phyloP scores from a whole-genome alignment of 2,888 invertebrate species.

The Phania funesta region DNA sequence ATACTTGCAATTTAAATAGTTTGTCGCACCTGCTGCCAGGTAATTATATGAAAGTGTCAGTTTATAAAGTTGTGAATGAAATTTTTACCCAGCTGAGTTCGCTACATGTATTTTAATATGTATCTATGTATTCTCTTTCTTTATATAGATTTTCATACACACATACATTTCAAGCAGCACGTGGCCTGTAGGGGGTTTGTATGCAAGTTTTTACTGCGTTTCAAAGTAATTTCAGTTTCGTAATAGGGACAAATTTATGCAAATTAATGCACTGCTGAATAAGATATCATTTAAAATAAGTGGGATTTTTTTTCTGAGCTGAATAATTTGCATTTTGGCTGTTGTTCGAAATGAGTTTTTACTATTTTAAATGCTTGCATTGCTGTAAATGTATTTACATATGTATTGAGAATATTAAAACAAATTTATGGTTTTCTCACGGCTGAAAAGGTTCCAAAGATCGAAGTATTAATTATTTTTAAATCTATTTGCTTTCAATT shows the following conservation, averaged over 20 bases:
- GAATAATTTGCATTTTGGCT: background rate
- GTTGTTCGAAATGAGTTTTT: no score
- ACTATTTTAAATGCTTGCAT: no score
- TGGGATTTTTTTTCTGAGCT: background rate
- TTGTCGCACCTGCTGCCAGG: background rate
- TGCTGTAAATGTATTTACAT: no score
- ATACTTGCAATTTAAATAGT: background rate
- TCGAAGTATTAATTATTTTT: no score
- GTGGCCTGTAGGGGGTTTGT: slow-evolving; percentile 4
- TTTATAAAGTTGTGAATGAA: slow-evolving; percentile 47
- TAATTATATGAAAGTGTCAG: slow-evolving; percentile 26
- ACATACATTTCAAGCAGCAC: slow-evolving; percentile 8
- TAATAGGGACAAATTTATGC: slow-evolving; percentile 31
- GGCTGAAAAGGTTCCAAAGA: no score
- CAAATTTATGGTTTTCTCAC: no score
- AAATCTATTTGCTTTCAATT: no score
- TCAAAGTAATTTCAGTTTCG: slow-evolving; percentile 19
- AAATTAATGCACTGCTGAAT: slow-evolving; percentile 26
- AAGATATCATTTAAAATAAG: slow-evolving; percentile 13
- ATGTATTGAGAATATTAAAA: no score
- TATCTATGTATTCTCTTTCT: background rate
- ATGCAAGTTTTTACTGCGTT: slow-evolving; percentile 35
- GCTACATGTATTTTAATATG: background rate
- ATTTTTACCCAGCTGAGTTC: background rate
- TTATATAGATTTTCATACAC: slow-evolving; percentile 12